Evolutionary conservation across 2,888 invertebrate genomes (phyloP).

Genomic region (Latrodectus elegans): DNA sequence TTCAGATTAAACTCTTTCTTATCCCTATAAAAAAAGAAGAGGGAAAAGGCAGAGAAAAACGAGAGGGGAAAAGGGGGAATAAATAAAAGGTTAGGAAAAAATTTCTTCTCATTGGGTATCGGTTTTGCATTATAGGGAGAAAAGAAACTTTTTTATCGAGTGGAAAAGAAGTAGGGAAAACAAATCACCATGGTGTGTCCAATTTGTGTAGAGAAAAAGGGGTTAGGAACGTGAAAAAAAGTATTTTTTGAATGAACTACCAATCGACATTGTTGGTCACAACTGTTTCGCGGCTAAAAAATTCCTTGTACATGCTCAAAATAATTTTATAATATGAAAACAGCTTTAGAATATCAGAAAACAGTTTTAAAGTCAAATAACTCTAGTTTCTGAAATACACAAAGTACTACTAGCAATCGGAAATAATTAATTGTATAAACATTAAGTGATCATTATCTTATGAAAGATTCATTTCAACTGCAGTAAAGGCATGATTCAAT

Average conservation of each 20-base stretch:
- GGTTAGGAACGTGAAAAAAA: constrained; percentile 3
- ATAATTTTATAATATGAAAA: too few relatives aligned
- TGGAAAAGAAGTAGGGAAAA: constrained; percentile 60
- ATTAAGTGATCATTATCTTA: too few relatives aligned
- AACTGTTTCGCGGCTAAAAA: not conserved
- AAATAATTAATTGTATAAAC: too few relatives aligned
- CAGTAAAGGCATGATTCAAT: too few relatives aligned
- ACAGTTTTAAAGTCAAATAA: too few relatives aligned
- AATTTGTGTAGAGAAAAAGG: constrained; percentile 32
- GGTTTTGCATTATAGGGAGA: constrained; percentile 64
- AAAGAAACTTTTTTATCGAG: constrained; percentile 58
- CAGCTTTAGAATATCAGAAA: too few relatives aligned
- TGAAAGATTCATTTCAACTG: too few relatives aligned
- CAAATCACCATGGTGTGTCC: constrained; percentile 61
- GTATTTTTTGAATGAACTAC: not conserved
- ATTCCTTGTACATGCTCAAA: not conserved
- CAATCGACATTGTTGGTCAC: not conserved
- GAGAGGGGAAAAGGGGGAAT: constrained; percentile 5
- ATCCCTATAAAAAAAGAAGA: constrained; percentile 11
- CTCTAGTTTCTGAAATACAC: too few relatives aligned
- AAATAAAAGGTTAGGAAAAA: constrained; percentile 18
- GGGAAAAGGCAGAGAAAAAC: not conserved
- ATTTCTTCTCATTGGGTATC: constrained; percentile 48
- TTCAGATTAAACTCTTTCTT: constrained; percentile 49
- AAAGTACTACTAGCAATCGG: too few relatives aligned